Percentiles rank a stretch among this genome's conserved stretches.
Evolutionary conservation across 2,797 vertebrate genomes (phyloP).

Genomic region (Diplodus puntazzo): DNA sequence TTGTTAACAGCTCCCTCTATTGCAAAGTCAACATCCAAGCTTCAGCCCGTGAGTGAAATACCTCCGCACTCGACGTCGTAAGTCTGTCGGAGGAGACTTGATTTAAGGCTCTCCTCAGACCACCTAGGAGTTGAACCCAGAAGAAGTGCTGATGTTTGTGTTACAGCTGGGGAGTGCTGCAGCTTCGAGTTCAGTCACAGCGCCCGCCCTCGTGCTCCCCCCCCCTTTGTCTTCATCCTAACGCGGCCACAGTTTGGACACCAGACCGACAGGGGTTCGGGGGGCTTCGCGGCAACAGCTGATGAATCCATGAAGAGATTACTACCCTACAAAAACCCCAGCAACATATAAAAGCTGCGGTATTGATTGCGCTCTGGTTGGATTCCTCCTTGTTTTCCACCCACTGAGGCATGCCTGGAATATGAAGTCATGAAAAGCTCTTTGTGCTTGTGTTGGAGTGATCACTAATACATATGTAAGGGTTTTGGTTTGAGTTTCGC

Average conservation of each 20-base stretch:
- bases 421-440: constrained; percentile 77
- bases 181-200: constrained; percentile 51
- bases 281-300: constrained; percentile 45
- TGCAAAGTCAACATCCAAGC: constrained; percentile 80
- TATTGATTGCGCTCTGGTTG: constrained; percentile 74
- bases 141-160: constrained; percentile 75
- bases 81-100: constrained; percentile 72
- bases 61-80: constrained; percentile 67
- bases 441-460: constrained; percentile 66
- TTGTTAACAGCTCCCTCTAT: constrained; percentile 77
- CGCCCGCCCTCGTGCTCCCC: constrained; percentile 11
- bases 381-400: constrained; percentile 69
- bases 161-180: constrained; percentile 58
- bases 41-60: constrained; percentile 72
- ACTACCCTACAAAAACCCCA: constrained; percentile 47
- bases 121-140: constrained; percentile 68
- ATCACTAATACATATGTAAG: constrained; percentile 73
- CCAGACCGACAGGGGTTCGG: constrained; percentile 22
- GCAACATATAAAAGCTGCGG: constrained; percentile 51
- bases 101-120: constrained; percentile 74
- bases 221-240: constrained; percentile 21
- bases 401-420: constrained; percentile 70
- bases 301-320: constrained; percentile 66
- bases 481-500: constrained; percentile 29
- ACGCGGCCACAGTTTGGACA: constrained; percentile 24